These are phyloP conservation scores for Brachionus angularis DNA, from an alignment of 1,140 invertebrate species.

Conservation along the genomic window DNA sequence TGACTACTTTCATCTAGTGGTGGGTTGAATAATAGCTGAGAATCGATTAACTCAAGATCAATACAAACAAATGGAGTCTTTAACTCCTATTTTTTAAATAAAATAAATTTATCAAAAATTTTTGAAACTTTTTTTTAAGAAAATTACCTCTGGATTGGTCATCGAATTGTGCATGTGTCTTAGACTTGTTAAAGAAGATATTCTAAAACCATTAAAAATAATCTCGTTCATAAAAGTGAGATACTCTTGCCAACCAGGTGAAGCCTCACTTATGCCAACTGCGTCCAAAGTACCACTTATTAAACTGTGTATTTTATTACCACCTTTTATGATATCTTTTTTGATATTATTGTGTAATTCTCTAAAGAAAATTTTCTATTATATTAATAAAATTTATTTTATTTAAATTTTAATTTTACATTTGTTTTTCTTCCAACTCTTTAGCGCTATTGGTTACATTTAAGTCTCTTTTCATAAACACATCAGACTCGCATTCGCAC, in stretches of 20 bases:
- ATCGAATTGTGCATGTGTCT: constrained; percentile 54
- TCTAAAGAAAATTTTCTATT: constrained; percentile 46
- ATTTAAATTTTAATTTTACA: constrained; percentile 46
- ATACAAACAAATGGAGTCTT: constrained; percentile 40
- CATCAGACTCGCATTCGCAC: constrained; percentile 48
- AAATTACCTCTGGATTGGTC: constrained; percentile 6
- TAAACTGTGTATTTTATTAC: constrained; percentile 51
- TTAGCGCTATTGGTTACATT: constrained; percentile 52
- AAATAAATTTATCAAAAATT: neutral
- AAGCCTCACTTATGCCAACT: constrained; percentile 59
- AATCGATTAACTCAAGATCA: constrained; percentile 18
- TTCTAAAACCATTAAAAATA: constrained; percentile 69
- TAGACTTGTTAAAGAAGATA: constrained; percentile 53
- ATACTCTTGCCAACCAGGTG: constrained; percentile 75
- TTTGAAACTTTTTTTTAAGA: no score
- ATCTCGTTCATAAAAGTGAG: constrained; percentile 77
- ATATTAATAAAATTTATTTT: constrained; percentile 5
- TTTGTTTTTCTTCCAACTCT: constrained; percentile 53
- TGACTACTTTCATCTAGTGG: constrained; percentile 31
- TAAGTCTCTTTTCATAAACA: constrained; percentile 49
- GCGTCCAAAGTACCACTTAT: constrained; percentile 53
- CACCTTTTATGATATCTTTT: constrained; percentile 50
- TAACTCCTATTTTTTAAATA: neutral
- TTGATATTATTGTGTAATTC: constrained; percentile 53
- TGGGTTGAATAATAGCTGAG: constrained; percentile 1